Evolutionary conservation across 2,888 invertebrate genomes (phyloP), one percentile per base, ranked within the genome.

Genomic region (Nomada lathburiana): DNA sequence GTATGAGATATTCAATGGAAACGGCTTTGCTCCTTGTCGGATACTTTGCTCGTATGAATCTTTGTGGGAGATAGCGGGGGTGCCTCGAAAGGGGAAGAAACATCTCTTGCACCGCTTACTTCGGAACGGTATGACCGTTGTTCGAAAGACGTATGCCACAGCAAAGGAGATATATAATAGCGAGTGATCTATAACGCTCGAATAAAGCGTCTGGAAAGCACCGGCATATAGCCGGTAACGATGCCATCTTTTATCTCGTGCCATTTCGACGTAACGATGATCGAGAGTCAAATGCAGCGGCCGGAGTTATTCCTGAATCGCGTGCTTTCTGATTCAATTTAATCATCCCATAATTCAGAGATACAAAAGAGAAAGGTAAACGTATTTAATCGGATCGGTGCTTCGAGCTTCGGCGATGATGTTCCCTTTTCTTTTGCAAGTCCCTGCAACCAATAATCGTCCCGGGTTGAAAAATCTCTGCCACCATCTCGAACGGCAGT

Each of bases 181-280:
- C 70, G 60, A 20, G 60, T 71, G 70, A 71, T 71, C 70, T 71
- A 71, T 71, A 71, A 62, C 70, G 29, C 60, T 36, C 20, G 70
- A 50, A 71, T 62, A 62, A 71, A 71, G 70, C 55, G 36, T 71
- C 60, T 71, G 60, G 23, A 62, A 60, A 71, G 60, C 70, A 29
- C 5, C 60, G 59, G 55, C 50, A 50, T 60, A 60, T 60, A n/a
- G 60, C 50, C 36, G 70, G 50, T 71, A 71, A 71, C 70, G 70
- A 71, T 18, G 55, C 13, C 36, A 62, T 71, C 70, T 71, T 71
- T 62, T 57, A 69, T 42, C 59, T 47, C 50, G 70, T 71, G 50
- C 36, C 50, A 36, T 62, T 62, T 52, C 36, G 20, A 62, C 50
- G 70, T 62, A 71, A 71, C 70, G 70, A 71, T 71, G 70, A 71